Conservation (phyloP, 1,140 invertebrate genomes). For the Gerris buenoi region DNA sequence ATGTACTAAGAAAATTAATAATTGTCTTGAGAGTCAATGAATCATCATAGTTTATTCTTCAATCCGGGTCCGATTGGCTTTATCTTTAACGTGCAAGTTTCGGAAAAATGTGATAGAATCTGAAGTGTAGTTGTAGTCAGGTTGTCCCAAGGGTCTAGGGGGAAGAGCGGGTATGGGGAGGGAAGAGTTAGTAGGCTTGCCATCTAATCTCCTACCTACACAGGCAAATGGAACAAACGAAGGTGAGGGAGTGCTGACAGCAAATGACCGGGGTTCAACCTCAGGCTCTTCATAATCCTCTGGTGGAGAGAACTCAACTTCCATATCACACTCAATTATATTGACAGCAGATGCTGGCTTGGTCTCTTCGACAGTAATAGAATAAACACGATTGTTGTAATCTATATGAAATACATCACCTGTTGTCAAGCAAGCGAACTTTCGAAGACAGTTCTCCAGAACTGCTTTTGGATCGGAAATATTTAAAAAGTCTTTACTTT, state of each 20-base stretch:
- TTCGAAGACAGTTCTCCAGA: slow-evolving; percentile 88
- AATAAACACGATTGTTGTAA: slow-evolving; percentile 90
- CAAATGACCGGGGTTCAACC: background rate
- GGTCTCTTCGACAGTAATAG: slow-evolving; percentile 89
- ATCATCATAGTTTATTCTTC: background rate
- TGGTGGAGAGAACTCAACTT: slow-evolving; percentile 92
- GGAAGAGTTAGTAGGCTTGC: slow-evolving; percentile 21
- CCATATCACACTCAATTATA: slow-evolving; percentile 99
- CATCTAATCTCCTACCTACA: slow-evolving; percentile 23
- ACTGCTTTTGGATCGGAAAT: slow-evolving; percentile 96
- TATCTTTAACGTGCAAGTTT: background rate
- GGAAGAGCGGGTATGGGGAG: background rate
- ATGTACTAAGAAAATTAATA: too few species aligned
- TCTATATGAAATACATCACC: slow-evolving; percentile 94
- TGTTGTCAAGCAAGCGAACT: slow-evolving; percentile 91
- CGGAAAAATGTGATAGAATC: background rate
- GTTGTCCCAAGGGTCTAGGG: background rate
- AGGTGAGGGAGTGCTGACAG: background rate
- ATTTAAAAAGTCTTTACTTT: slow-evolving; percentile 89
- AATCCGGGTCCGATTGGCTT: background rate
- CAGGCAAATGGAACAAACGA: slow-evolving; percentile 4
- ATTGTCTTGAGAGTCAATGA: too few species aligned
- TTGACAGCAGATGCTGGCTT: slow-evolving; percentile 85
- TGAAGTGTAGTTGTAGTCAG: background rate
- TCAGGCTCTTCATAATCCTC: slow-evolving; percentile 77